Conservation (phyloP, 2,888 invertebrate species). For the Apodemia hepburni region DNA sequence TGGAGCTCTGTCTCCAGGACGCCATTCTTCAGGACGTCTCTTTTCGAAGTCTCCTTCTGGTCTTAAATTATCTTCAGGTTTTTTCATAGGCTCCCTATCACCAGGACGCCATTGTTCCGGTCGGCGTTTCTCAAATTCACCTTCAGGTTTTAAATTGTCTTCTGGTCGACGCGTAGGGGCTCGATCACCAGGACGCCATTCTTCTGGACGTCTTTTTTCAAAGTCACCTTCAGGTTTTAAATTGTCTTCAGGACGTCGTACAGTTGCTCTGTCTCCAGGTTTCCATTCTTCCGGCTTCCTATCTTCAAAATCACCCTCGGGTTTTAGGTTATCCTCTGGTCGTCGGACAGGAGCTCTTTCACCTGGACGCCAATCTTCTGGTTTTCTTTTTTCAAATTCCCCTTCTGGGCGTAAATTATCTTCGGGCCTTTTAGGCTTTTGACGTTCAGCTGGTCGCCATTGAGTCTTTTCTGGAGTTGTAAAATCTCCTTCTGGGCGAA, state of each 20-base stretch:
- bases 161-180: too few relatives aligned
- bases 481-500: conserved; percentile 75
- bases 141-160: conserved; percentile 35
- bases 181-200: too few relatives aligned
- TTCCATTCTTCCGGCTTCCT: conserved; percentile 55
- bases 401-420: conserved; percentile 75
- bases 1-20: too few relatives aligned
- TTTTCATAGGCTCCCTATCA: too few relatives aligned
- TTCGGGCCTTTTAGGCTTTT: conserved; percentile 51
- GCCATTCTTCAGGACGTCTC: too few relatives aligned
- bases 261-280: conserved; percentile 67
- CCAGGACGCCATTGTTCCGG: conserved; percentile 55
- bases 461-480: conserved; percentile 51
- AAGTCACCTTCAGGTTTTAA: too few relatives aligned
- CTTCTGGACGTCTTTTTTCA: too few relatives aligned
- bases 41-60: too few relatives aligned
- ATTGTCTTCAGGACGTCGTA: conserved; percentile 64
- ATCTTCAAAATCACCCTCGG: conserved; percentile 69
- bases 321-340: conserved; percentile 46
- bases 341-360: conserved; percentile 60
- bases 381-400: conserved; percentile 65
- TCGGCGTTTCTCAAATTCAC: conserved; percentile 49
- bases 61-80: too few relatives aligned
- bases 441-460: conserved; percentile 64
- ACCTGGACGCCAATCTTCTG: conserved; percentile 69